A percentile compares a stretch with the other conserved stretches of the same genome.
Conservation (phyloP, 2,888 invertebrate species). For the Dolichopus griseipennis region DNA sequence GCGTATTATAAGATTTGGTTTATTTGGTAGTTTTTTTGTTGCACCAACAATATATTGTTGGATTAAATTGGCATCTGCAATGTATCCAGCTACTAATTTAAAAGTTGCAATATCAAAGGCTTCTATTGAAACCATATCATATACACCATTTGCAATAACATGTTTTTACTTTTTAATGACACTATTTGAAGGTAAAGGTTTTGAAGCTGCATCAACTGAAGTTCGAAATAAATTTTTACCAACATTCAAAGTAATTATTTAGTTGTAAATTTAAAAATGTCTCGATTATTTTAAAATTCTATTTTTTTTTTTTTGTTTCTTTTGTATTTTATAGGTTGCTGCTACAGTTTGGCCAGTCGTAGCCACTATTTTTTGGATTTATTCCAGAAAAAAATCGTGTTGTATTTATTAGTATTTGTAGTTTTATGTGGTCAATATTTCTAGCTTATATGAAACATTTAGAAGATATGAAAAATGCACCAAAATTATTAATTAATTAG, state of each 20-base stretch:
- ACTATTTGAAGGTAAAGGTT: slow-evolving; percentile 56
- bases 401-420: slow-evolving; percentile 61
- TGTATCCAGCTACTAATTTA: slow-evolving; percentile 66
- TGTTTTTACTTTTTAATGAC: slow-evolving; percentile 72
- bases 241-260: slow-evolving; percentile 48
- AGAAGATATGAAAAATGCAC: slow-evolving; percentile 38
- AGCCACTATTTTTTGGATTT: slow-evolving; percentile 59
- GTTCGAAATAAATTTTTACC: slow-evolving; percentile 63
- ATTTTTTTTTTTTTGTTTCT: too few relatives aligned
- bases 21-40: slow-evolving; percentile 49
- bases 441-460: slow-evolving; percentile 68
- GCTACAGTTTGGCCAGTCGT: slow-evolving; percentile 61
- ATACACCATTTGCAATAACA: slow-evolving; percentile 66
- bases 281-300: not conserved
- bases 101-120: slow-evolving; percentile 67
- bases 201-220: slow-evolving; percentile 53
- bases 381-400: slow-evolving; percentile 65
- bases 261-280: not conserved
- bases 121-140: slow-evolving; percentile 62
- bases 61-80: slow-evolving; percentile 63
- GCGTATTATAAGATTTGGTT: slow-evolving; percentile 11
- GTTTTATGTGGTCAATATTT: slow-evolving; percentile 67
- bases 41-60: slow-evolving; percentile 74
- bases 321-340: slow-evolving; percentile 48
- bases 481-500: not conserved